Base-by-base conservation (phyloP, 2,888 invertebrate species). In the Cenopis cana region DNA sequence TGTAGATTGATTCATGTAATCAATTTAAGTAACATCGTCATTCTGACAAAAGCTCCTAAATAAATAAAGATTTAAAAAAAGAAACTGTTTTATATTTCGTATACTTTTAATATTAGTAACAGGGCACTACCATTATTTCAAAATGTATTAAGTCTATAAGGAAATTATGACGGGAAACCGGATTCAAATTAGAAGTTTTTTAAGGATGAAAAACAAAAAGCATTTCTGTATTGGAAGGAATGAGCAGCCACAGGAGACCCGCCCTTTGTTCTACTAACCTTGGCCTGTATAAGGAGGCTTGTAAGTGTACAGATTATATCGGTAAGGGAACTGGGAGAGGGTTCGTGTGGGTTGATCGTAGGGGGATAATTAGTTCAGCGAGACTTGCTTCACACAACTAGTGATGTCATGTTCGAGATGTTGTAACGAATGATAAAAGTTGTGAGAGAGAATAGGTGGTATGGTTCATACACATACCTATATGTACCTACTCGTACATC, bases 211-310 rank as follows among this genome's bases (percentile, higher is more conserved):
- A 55, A 61, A 46, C 46, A 61, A 36, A 54, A 59, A 52, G 10
- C 20, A 36, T 60, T 54, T 41, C 18, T 52, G 57, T 57, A 65
- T 52, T 41, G 52, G 59, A 41, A 52, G 61, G 55, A 55, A 65
- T 24, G 55, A 46, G 56, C 54, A 54, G 18, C 59, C 60, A 24
- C 70, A 54, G 65, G 70, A 66, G 46, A 54, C n/a, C 65, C 57
- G 62, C 65, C 70, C 70, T 61, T 46, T 68, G 29, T 60, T 33
- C 36, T 46, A 38, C 36, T 46, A 38, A 60, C 70, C 70, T 70
- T 70, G 70, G 60, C 70, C 70, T 55, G 36, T 54, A 65, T 70
- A 54, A 2, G 20, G 41, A 38, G 54, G 36, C 61, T 38, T 69
- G 52, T 65, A 54, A 65, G 46, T 36, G 17, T 59, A 33, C 59